These are phyloP conservation scores for Podotricha telesiphe DNA, from an alignment of 2,888 invertebrate species.

Conservation along the genomic window DNA sequence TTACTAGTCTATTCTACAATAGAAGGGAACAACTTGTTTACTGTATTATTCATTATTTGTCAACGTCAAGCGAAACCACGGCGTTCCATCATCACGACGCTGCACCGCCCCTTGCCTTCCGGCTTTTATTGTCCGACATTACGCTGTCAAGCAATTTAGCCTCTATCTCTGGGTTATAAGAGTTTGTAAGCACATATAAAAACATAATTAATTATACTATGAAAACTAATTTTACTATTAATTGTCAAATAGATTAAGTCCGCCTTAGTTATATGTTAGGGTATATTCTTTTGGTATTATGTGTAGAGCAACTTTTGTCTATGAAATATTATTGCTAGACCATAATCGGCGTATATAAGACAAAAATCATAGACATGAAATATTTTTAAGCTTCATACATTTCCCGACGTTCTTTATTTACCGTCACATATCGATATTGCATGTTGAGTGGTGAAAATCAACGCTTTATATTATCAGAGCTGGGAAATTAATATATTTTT, in stretches of 20 bases:
- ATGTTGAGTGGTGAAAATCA: too few species aligned
- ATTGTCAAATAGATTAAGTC: slow-evolving; percentile 16
- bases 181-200: background rate
- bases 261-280: background rate
- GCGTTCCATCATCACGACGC: slow-evolving; percentile 42
- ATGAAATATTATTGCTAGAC: background rate
- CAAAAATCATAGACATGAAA: too few species aligned
- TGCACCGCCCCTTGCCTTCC: slow-evolving; percentile 52
- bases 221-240: slow-evolving; percentile 14
- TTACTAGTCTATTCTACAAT: slow-evolving; percentile 21
- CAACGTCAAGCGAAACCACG: slow-evolving; percentile 51
- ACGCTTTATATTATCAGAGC: too few species aligned
- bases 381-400: too few species aligned
- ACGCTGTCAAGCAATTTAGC: slow-evolving; percentile 32
- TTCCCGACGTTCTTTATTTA: too few species aligned
- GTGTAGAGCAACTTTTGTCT: slow-evolving; percentile 3
- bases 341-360: too few species aligned
- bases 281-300: background rate
- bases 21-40: slow-evolving; percentile 20
- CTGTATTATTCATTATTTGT: slow-evolving; percentile 38
- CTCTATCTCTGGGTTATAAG: slow-evolving; percentile 13
- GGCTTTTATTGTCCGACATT: slow-evolving; percentile 49
- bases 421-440: too few species aligned
- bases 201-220: slow-evolving; percentile 2
- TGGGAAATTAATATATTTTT: too few species aligned